Base-by-base conservation (phyloP, 2,113 vertebrate species). In the Lophotis ruficrista region DNA sequence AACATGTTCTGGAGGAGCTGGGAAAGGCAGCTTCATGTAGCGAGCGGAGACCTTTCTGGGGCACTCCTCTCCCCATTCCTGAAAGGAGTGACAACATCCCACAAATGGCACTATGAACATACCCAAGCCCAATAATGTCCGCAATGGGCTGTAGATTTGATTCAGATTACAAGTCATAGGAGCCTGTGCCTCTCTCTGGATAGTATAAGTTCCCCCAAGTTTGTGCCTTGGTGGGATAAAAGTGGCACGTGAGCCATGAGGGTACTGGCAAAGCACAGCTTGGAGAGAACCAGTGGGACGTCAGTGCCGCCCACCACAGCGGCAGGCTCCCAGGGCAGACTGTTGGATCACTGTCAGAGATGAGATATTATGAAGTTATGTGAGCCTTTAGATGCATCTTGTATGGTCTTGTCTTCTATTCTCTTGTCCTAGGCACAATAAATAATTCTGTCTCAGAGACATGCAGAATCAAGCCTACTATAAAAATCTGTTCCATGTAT, bases 221-320 rank as follows among this genome's bases (percentile, higher is more conserved):
- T 54, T 76, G 19, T 6, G 2, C 75, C 25, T 50, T 62, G 43
- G 45, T 30, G 30, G 45, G 48, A 35, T 10, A 15, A 24, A 31
- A 57, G 35, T 28, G 71, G 41, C 79, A 45, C 0, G 0, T 48
- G 48, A 72, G 9, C 51, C 22, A 4, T 38, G 45, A 0, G 6
- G n/a, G 12, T 82, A 10, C 4, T 41, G 57, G 50, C 33, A 65
- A 60, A 37, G 38, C 50, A 56, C 12, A 19, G 45, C 37, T 76
- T 1, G 3, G 20, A 43, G 7, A 4, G n/a, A 17, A 81, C n/a
- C n/a, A 66, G 37, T n/a, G 47, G 41, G 64, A 28, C 8, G 4
- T 19, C 37, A 54, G 16, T 31, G 38, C 54, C 83, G 45, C 24
- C 33, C 38, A 41, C 45, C 1, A 1, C 61, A 47, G 27, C 27